A percentile compares a stretch with the other conserved stretches of the same genome.
phyloP scores from a whole-genome alignment of 2,797 vertebrate species.

The Labroides dimidiatus region DNA sequence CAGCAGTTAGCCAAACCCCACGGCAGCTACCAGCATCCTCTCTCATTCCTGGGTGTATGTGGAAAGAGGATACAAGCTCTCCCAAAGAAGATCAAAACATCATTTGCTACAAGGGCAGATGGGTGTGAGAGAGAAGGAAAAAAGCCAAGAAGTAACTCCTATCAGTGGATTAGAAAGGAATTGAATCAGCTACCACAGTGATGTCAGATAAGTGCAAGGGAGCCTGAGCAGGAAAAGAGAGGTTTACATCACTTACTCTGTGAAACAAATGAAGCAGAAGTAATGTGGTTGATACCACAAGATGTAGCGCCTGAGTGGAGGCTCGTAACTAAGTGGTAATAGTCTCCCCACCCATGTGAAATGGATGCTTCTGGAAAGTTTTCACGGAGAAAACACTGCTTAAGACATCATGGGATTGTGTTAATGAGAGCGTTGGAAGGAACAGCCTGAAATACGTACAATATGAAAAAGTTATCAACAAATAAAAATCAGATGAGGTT shows the following conservation, averaged over 20 bases:
- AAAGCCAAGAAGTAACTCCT: slow-evolving; percentile 68
- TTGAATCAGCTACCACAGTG: slow-evolving; percentile 49
- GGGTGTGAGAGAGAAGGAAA: slow-evolving; percentile 56
- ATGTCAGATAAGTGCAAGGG: slow-evolving; percentile 58
- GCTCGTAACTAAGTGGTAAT: slow-evolving; percentile 45
- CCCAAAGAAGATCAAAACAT: slow-evolving; percentile 59
- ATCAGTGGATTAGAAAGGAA: slow-evolving; percentile 58
- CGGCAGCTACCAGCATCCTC: slow-evolving; percentile 63
- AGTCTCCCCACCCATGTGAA: slow-evolving; percentile 36
- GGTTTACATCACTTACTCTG: slow-evolving; percentile 24
- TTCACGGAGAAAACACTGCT: not conserved
- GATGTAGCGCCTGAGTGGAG: slow-evolving; percentile 34
- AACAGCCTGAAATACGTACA: too few species aligned
- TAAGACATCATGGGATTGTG: not conserved
- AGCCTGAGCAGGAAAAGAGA: slow-evolving; percentile 46
- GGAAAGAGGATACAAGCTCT: slow-evolving; percentile 51
- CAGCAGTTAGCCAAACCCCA: slow-evolving; percentile 64
- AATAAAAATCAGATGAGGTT: too few species aligned
- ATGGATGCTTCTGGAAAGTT: slow-evolving; percentile 36
- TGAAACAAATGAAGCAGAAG: slow-evolving; percentile 56
- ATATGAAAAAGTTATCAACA: too few species aligned
- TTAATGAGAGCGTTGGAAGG: too few species aligned
- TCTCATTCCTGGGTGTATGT: slow-evolving; percentile 45
- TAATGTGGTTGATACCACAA: slow-evolving; percentile 50
- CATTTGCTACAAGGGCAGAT: slow-evolving; percentile 59